Conservation (phyloP, 2,113 vertebrate species). For the Hippoglossus stenolepis region DNA sequence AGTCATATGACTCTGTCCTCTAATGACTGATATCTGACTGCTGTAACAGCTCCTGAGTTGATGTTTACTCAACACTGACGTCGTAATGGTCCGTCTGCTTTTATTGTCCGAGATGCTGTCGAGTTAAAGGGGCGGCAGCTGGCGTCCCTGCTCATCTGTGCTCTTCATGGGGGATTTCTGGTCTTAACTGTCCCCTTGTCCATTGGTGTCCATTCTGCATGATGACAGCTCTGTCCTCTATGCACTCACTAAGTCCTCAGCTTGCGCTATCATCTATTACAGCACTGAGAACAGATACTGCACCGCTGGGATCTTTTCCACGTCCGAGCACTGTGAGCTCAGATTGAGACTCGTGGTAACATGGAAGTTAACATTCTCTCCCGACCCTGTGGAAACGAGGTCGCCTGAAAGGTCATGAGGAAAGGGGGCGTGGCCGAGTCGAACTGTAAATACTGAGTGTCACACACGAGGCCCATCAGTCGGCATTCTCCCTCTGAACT, state of each 20-base stretch:
- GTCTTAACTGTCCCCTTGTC: slow-evolving; percentile 64
- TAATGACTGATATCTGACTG: background rate
- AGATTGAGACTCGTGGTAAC: slow-evolving; percentile 22
- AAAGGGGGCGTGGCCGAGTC: slow-evolving; percentile 16
- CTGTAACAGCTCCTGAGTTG: too few species aligned
- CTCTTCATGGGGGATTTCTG: slow-evolving; percentile 42
- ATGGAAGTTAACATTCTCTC: slow-evolving; percentile 20
- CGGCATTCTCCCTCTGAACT: slow-evolving; percentile 41
- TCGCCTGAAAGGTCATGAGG: slow-evolving; percentile 41
- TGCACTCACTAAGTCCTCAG: background rate
- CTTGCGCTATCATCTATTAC: slow-evolving; percentile 20
- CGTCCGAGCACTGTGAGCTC: background rate
- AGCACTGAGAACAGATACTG: background rate
- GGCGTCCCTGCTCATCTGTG: slow-evolving; percentile 33
- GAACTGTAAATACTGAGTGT: slow-evolving; percentile 40
- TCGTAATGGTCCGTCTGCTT: slow-evolving; percentile 7
- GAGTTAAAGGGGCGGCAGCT: slow-evolving; percentile 42
- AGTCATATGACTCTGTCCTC: background rate
- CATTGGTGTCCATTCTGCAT: slow-evolving; percentile 32
- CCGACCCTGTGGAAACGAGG: slow-evolving; percentile 31
- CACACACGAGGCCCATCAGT: slow-evolving; percentile 36
- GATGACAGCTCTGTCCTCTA: slow-evolving; percentile 42
- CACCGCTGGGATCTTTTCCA: background rate
- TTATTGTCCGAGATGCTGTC: background rate
- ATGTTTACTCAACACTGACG: background rate